These are phyloP conservation scores for Chrosomus eos DNA, from an alignment of 2,797 vertebrate species.

Conservation along the genomic window DNA sequence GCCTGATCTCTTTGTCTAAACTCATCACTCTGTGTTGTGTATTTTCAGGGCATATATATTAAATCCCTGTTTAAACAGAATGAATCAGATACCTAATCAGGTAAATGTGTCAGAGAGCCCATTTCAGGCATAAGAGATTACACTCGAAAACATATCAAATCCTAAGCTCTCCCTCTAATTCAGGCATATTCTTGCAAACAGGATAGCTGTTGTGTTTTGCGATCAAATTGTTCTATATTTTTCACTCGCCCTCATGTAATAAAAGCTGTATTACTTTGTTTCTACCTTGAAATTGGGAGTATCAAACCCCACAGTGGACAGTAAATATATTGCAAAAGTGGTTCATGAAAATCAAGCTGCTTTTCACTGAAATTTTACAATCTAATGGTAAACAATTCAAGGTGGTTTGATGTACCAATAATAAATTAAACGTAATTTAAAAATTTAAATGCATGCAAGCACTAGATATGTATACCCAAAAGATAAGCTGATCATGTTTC, in stretches of 20 bases:
- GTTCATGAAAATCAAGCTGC: background rate
- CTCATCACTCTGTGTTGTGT: background rate
- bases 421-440: background rate
- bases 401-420: background rate
- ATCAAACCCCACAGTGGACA: background rate
- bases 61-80: constrained; percentile 31
- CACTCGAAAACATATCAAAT: constrained; percentile 1
- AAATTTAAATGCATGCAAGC: background rate
- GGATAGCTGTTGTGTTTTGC: background rate
- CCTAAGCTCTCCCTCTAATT: background rate
- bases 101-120: background rate
- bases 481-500: too few relatives aligned
- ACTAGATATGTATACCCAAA: background rate
- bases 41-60: background rate
- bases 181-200: constrained; percentile 10
- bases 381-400: background rate
- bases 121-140: constrained; percentile 6
- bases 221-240: background rate
- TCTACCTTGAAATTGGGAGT: background rate
- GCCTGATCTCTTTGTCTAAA: constrained; percentile 12
- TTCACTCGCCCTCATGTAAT: background rate
- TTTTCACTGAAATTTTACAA: background rate
- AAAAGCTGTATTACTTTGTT: background rate
- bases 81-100: background rate
- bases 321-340: background rate